Conservation (phyloP, 2,888 invertebrate species). For the Microplitis deprimator region DNA sequence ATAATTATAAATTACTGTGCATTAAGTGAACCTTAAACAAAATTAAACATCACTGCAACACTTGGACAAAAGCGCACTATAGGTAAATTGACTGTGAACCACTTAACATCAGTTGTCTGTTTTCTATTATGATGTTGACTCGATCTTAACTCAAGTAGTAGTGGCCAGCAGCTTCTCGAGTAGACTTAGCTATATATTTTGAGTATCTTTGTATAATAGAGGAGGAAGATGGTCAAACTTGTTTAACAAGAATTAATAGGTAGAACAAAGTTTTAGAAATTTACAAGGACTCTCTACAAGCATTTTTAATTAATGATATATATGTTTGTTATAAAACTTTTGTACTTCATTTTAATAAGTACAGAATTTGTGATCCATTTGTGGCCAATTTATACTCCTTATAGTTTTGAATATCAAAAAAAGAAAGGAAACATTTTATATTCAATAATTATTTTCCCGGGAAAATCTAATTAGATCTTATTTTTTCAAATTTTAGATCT, state of each 20-base stretch:
- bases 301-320: conserved; percentile 30
- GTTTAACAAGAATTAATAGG: conserved; percentile 47
- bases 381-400: neutral
- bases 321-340: neutral
- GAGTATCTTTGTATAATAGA: conserved; percentile 36
- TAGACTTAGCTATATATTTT: conserved; percentile 33
- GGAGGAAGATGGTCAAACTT: conserved; percentile 50
- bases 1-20: neutral
- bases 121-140: neutral
- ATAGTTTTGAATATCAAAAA: too few relatives aligned
- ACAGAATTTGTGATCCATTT: neutral
- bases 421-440: too few relatives aligned
- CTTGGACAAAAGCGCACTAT: conserved; percentile 26
- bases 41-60: neutral
- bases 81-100: conserved; percentile 34
- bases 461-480: too few relatives aligned
- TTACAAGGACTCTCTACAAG: conserved; percentile 35
- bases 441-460: too few relatives aligned
- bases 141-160: conserved; percentile 30
- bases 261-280: conserved; percentile 37
- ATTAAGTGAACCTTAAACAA: neutral
- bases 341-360: neutral
- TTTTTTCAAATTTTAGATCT: too few relatives aligned
- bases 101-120: neutral
- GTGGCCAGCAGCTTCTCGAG: conserved; percentile 40